A percentile compares a stretch with the other conserved stretches of the same genome.
Conservation (phyloP, 2,888 invertebrate species). For the Acanthacorydalis orientalis region DNA sequence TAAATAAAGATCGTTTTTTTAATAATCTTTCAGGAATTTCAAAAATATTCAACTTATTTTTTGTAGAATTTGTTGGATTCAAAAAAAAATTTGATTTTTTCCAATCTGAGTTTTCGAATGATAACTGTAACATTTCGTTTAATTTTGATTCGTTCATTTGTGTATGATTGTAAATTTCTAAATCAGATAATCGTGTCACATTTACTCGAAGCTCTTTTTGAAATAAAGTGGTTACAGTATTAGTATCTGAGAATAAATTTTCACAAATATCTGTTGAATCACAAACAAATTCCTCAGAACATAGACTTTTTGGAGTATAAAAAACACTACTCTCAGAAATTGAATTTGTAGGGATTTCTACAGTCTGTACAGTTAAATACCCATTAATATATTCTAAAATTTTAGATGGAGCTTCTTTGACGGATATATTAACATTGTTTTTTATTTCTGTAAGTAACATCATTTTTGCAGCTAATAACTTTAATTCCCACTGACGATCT, state of each 20-base stretch:
- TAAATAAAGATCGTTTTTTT: neutral
- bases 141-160: neutral
- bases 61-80: neutral
- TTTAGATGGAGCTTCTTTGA: neutral
- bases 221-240: too few relatives aligned
- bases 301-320: constrained; percentile 4
- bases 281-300: too few relatives aligned
- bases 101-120: constrained; percentile 9
- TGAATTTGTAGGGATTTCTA: neutral
- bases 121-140: neutral
- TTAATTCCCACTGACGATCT: neutral
- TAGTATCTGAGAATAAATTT: too few relatives aligned
- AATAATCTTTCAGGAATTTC: neutral
- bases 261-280: too few relatives aligned
- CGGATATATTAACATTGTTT: neutral
- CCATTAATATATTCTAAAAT: neutral
- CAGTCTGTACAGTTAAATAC: neutral
- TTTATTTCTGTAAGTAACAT: constrained; percentile 2
- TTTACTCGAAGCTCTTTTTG: neutral
- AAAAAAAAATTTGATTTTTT: too few relatives aligned
- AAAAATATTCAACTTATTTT: neutral
- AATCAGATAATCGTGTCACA: neutral
- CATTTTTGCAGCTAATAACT: constrained; percentile 1
- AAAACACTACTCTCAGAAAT: neutral
- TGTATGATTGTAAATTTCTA: neutral